Base-by-base conservation (phyloP, 1,140 invertebrate genomes). In the Drosophila mojavensis region DNA sequence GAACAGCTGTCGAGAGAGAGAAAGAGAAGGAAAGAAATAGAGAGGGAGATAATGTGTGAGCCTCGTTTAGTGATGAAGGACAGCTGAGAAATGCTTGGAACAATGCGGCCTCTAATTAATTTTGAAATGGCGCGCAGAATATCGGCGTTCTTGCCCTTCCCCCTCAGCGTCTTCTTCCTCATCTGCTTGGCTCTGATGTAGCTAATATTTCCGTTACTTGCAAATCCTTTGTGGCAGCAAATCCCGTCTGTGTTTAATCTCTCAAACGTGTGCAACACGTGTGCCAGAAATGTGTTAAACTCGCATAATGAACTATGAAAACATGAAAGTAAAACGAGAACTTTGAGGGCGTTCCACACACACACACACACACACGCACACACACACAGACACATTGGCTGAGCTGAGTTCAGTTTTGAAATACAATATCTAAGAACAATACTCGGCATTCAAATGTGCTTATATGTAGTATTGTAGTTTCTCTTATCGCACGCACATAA, bases 191-290 rank as follows among this genome's bases (percentile, higher is more conserved):
- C 24, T 10, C 17, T 47, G 58, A 78, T 68, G 65, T 61, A 64
- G 64, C 65, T 69, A 75, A 78, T 78, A 78, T 65, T 65, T 78
- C 36, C 55, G 55, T 64, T 69, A 65, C 66, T 78, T 65, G 67
- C 45, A 66, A 66, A 72, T 63, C 58, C 63, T 55, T 28, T 59
- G 69, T 50, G 55, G 33, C 30, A 61, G 59, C 36, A 71, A 75
- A 78, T 65, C 60, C 41, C n/a, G 28, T n/a, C 50, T 17, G n/a
- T 15, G 41, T 41, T 63, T 62, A 69, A 80, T 78, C 65, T 70
- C 75, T 48, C 47, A 59, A 77, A 65, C 75, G 75, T 80, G 75
- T 80, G 78, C 66, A 80, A 69, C 77, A 79, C 74, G 77, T 79
- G 73, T 73, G 76, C 54, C 65, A 45, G 60, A 45, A 69, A 65